A percentile compares a stretch with the other conserved stretches of the same genome.
phyloP scores from a whole-genome alignment of 2,797 vertebrate species.

The Myotis myotis region DNA sequence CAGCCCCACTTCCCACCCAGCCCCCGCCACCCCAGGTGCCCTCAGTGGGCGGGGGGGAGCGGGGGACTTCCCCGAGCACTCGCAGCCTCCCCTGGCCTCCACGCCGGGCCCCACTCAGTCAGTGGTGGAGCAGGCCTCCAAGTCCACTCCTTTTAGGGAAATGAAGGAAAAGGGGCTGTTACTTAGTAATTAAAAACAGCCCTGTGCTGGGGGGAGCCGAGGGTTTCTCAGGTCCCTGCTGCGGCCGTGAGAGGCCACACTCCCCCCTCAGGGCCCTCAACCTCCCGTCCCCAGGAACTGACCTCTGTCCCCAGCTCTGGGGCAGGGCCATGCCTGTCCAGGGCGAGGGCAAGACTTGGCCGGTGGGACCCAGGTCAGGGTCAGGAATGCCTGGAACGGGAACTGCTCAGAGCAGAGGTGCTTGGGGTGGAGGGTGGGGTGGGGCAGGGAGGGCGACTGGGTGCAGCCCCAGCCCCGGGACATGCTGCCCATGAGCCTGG shows the following conservation, averaged over 20 bases:
- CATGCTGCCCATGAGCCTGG: neutral
- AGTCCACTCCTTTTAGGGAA: constrained; percentile 46
- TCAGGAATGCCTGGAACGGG: neutral
- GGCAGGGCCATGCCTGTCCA: neutral
- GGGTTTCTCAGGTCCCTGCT: neutral
- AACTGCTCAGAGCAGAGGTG: neutral
- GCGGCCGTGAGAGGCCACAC: neutral
- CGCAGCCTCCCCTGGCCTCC: neutral
- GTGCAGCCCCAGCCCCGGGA: neutral
- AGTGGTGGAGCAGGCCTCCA: neutral
- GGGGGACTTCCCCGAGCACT: fast-evolving
- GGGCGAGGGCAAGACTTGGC: neutral
- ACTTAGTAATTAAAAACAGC: constrained; percentile 56
- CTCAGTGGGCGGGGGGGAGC: neutral
- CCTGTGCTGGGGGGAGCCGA: neutral
- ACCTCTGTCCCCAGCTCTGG: neutral
- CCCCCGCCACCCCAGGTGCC: neutral
- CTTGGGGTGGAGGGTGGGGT: neutral
- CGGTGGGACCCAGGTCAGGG: neutral
- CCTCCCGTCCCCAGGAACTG: neutral
- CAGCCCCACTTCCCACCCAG: neutral
- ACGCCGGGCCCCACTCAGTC: neutral
- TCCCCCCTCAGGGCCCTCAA: neutral
- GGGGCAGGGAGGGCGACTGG: too few relatives aligned
- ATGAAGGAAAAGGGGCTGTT: neutral